These are phyloP conservation scores for Oligia latruncula DNA, from an alignment of 2,888 invertebrate genomes.

Conservation along the genomic window DNA sequence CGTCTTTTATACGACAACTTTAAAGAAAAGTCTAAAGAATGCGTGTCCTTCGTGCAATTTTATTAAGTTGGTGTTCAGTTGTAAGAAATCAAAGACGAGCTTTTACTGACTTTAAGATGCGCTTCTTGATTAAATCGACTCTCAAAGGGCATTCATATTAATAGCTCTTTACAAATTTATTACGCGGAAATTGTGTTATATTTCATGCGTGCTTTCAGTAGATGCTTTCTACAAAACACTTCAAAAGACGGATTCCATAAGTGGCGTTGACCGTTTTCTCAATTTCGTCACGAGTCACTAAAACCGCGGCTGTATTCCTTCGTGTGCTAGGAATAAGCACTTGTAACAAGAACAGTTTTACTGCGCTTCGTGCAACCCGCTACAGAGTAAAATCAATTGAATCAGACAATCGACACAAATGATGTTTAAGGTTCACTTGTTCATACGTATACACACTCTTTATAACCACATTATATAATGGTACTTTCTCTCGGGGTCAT, in stretches of 20 bases:
- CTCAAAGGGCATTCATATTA: background rate
- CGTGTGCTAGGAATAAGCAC: slow-evolving; percentile 46
- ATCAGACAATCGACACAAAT: slow-evolving; percentile 19
- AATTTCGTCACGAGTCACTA: slow-evolving; percentile 16
- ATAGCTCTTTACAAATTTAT: background rate
- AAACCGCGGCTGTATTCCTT: slow-evolving; percentile 29
- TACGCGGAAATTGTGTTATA: background rate
- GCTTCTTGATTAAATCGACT: background rate
- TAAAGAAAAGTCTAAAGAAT: background rate
- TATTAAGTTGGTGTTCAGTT: background rate
- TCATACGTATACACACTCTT: slow-evolving; percentile 37
- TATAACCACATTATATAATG: slow-evolving; percentile 35
- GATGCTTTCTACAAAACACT: slow-evolving; percentile 2
- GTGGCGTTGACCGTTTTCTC: slow-evolving; percentile 10
- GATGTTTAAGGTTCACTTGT: slow-evolving; percentile 24
- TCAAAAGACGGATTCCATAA: slow-evolving; percentile 2
- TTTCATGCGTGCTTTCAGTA: background rate
- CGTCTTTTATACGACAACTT: slow-evolving; percentile 2
- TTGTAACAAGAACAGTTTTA: slow-evolving; percentile 34
- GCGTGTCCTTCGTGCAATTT: background rate
- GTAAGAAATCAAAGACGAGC: background rate
- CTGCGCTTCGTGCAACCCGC: slow-evolving; percentile 13
- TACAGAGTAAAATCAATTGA: slow-evolving; percentile 27
- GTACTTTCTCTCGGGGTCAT: slow-evolving; percentile 62
- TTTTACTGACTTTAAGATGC: background rate